These are phyloP conservation scores for Rhagoletis zephyria DNA, from an alignment of 1,140 invertebrate species.

Conservation along the genomic window DNA sequence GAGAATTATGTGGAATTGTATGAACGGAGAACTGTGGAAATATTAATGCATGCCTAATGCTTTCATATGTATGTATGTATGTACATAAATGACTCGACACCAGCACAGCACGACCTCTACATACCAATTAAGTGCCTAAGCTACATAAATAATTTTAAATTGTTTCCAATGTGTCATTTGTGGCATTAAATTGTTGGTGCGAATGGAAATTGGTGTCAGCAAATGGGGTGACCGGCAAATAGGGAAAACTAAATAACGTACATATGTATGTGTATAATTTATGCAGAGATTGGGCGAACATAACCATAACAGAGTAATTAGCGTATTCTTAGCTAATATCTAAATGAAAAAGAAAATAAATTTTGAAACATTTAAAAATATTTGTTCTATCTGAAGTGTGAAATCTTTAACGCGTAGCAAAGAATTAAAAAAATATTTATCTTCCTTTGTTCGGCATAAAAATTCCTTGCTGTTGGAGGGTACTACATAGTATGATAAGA, in stretches of 20 bases:
- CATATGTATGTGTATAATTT: background rate
- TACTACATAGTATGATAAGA: background rate
- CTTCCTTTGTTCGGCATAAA: constrained; percentile 2
- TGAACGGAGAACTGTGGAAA: too few species aligned
- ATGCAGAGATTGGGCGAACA: background rate
- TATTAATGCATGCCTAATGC: background rate
- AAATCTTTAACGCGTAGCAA: background rate
- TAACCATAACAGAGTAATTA: constrained; percentile 25
- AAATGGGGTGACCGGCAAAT: background rate
- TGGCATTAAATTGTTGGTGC: background rate
- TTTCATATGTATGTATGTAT: background rate
- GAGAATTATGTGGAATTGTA: too few species aligned
- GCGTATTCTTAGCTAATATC: background rate
- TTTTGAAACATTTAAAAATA: constrained; percentile 20
- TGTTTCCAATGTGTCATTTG: background rate
- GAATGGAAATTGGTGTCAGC: background rate
- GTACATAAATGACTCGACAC: background rate
- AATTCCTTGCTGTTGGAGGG: background rate
- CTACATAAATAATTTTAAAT: constrained; percentile 38
- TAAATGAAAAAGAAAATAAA: constrained; percentile 43
- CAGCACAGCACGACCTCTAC: background rate
- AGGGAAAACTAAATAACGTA: background rate
- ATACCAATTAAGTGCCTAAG: background rate
- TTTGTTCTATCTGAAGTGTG: constrained; percentile 11
- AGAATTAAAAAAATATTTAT: constrained; percentile 46